These are phyloP conservation scores for Sphaerophoria taeniata DNA, from an alignment of 2,888 invertebrate species.

Conservation along the genomic window DNA sequence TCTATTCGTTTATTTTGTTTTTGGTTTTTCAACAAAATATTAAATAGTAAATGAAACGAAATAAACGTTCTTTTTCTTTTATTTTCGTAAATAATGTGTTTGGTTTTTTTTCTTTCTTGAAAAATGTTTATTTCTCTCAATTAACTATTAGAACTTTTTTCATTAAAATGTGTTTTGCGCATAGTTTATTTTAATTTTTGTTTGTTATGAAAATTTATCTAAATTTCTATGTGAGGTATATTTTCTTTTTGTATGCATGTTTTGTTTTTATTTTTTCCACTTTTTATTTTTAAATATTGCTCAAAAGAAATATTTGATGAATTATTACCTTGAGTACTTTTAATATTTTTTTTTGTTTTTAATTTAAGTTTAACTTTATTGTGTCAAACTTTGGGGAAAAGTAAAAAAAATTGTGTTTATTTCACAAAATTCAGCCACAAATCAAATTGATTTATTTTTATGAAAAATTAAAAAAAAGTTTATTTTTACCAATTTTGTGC, in stretches of 20 bases:
- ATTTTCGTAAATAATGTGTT: conserved; percentile 55
- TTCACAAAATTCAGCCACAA: conserved; percentile 77
- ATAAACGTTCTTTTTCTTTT: conserved; percentile 22
- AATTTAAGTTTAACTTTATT: conserved; percentile 41
- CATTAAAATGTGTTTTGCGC: conserved; percentile 66
- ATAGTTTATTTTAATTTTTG: conserved; percentile 65
- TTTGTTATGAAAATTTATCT: conserved; percentile 80
- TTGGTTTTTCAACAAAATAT: conserved; percentile 36
- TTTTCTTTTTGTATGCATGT: conserved; percentile 78
- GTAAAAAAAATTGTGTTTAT: conserved; percentile 26
- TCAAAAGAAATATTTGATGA: conserved; percentile 52
- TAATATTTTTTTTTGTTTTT: conserved; percentile 15
- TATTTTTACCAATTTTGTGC: conserved; percentile 69
- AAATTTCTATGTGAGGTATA: conserved; percentile 81
- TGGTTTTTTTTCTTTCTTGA: conserved; percentile 35
- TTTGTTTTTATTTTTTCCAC: conserved; percentile 25
- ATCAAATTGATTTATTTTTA: conserved; percentile 50
- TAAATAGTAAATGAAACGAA: conserved; percentile 14
- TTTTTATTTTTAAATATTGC: conserved; percentile 37
- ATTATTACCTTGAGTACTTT: conserved; percentile 18
- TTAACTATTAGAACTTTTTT: conserved; percentile 72
- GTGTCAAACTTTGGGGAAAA: conserved; percentile 62
- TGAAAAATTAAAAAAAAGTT: conserved; percentile 3
- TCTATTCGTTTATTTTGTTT: conserved; percentile 9
- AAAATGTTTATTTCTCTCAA: conserved; percentile 54